Conservation (phyloP, 2,113 vertebrate genomes). For the Cryptoleucopteryx plumbea region DNA sequence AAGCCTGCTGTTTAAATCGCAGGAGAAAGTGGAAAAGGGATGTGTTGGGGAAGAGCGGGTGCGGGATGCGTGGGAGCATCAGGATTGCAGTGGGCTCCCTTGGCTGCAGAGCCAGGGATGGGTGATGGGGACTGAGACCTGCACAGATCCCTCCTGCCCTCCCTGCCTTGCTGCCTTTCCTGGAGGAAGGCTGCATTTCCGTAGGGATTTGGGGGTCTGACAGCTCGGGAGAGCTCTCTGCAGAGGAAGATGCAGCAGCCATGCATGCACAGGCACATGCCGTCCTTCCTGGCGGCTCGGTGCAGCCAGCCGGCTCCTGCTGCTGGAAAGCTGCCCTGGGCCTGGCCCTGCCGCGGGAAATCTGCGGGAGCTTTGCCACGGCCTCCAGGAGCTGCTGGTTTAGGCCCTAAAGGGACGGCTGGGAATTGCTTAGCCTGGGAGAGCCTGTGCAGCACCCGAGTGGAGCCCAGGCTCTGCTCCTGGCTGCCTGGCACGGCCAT, state of each 20-base stretch:
- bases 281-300: neutral
- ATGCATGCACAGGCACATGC: neutral
- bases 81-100: neutral
- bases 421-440: neutral
- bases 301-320: neutral
- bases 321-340: neutral
- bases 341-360: neutral
- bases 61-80: neutral
- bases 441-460: accelerated
- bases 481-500: neutral
- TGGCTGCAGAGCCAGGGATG: neutral
- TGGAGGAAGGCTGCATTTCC: neutral
- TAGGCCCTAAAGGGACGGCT: neutral
- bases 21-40: neutral
- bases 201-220: neutral
- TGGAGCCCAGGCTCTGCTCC: neutral
- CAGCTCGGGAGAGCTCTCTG: neutral
- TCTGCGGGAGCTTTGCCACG: neutral
- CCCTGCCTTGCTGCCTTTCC: neutral
- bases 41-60: accelerated
- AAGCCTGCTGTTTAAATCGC: neutral
- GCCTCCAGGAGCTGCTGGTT: neutral
- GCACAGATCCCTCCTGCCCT: neutral
- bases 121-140: neutral
- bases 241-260: neutral